phyloP scores from a whole-genome alignment of 2,113 vertebrate genomes.

The Columba livia region DNA sequence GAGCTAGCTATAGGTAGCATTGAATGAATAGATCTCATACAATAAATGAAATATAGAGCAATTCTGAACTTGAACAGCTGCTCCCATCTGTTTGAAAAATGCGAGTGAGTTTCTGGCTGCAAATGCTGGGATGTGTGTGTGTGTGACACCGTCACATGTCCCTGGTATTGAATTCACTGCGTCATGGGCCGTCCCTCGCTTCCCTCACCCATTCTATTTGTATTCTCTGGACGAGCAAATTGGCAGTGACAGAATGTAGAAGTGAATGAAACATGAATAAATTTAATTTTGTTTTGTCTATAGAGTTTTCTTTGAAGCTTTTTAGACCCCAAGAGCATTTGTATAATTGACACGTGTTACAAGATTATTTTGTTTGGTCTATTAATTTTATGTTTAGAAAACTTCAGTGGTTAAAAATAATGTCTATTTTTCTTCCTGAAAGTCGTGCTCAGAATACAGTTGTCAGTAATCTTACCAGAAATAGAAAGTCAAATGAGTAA shows the following conservation, averaged over 20 bases:
- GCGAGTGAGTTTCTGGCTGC: neutral
- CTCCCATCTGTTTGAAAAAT: neutral
- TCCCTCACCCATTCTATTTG: neutral
- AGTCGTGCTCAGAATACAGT: neutral
- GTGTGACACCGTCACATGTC: conserved; percentile 4
- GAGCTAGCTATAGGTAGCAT: neutral
- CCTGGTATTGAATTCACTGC: neutral
- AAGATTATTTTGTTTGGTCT: neutral
- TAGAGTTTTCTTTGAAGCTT: neutral
- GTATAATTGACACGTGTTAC: neutral
- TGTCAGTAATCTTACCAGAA: neutral
- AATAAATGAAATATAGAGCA: neutral
- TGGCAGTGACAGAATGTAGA: neutral
- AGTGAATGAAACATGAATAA: neutral
- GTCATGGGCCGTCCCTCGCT: neutral
- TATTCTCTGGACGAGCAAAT: neutral
- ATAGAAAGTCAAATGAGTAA: neutral
- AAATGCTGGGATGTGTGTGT: neutral
- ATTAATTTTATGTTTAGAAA: neutral
- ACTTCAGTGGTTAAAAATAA: neutral
- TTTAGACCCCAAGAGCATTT: neutral
- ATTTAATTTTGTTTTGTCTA: neutral
- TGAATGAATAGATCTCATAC: neutral
- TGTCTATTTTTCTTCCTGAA: neutral
- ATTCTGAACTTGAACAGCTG: neutral